These are phyloP conservation scores for Nansenia antarctica DNA, from an alignment of 2,113 vertebrate genomes.

Conservation along the genomic window DNA sequence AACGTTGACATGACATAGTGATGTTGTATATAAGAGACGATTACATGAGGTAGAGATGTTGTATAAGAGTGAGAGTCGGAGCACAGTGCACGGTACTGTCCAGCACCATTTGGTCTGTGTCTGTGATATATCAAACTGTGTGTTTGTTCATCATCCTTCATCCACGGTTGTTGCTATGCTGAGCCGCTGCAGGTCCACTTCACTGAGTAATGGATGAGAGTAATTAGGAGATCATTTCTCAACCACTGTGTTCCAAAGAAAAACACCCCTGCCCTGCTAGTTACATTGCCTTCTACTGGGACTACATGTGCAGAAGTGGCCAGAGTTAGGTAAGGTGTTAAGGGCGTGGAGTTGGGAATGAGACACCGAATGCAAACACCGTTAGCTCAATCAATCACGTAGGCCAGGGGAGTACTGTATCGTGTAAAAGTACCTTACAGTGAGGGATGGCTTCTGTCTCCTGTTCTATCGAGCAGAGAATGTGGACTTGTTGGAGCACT, in stretches of 20 bases:
- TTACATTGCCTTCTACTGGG: not conserved
- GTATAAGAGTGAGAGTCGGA: too few relatives aligned
- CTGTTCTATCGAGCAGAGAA: constrained; percentile 61
- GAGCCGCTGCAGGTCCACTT: not conserved
- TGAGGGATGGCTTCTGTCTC: constrained; percentile 1
- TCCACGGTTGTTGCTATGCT: not conserved
- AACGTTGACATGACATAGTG: too few relatives aligned
- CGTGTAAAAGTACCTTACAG: not conserved
- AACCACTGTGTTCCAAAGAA: not conserved
- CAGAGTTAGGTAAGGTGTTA: not conserved
- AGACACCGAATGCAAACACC: not conserved
- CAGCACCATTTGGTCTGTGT: not conserved
- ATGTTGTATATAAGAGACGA: too few relatives aligned
- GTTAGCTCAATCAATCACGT: not conserved
- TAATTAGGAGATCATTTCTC: constrained; percentile 3
- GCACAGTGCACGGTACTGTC: not conserved
- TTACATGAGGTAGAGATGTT: too few relatives aligned
- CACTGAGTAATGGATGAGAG: not conserved
- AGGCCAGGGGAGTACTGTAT: not conserved
- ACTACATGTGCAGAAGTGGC: not conserved
- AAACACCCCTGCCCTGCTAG: constrained; percentile 1
- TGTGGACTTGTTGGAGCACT: constrained; percentile 75
- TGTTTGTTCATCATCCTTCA: constrained; percentile 1
- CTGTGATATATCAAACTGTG: not conserved
- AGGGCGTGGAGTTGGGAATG: not conserved